These are phyloP conservation scores for Blennius ocellaris DNA, from an alignment of 2,113 vertebrate species.

Conservation along the genomic window DNA sequence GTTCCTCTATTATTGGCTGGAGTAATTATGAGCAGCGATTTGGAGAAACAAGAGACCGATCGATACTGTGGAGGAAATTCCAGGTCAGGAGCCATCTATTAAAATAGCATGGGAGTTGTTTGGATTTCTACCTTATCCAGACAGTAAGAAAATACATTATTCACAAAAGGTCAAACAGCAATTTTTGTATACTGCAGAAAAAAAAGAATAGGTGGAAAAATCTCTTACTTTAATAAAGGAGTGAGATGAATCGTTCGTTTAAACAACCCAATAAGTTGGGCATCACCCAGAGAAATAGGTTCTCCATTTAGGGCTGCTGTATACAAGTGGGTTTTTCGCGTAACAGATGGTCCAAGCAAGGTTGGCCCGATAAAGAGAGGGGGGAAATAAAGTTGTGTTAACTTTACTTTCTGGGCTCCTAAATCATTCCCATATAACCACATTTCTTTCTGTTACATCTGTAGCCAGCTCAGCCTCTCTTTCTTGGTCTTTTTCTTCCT, in stretches of 20 bases:
- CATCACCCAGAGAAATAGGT: constrained; percentile 28
- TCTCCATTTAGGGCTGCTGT: constrained; percentile 14
- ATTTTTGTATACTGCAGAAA: no score
- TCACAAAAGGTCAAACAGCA: no score
- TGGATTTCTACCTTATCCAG: no score
- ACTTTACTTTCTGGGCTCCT: constrained; percentile 7
- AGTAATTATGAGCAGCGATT: no score
- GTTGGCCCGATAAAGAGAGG: constrained; percentile 34
- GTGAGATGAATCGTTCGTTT: constrained; percentile 1
- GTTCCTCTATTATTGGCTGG: no score
- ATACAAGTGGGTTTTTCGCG: constrained; percentile 9
- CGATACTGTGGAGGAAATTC: no score
- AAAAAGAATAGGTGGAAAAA: no score
- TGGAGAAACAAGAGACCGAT: no score
- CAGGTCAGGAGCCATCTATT: no score
- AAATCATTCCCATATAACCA: constrained; percentile 23
- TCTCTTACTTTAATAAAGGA: background rate
- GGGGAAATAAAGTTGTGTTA: constrained; percentile 18
- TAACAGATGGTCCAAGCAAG: constrained; percentile 37
- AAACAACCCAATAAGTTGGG: constrained; percentile 25
- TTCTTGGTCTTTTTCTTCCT: background rate
- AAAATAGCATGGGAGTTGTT: no score
- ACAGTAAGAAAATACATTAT: no score
- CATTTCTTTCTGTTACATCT: constrained; percentile 6
- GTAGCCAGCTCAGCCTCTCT: background rate